These are phyloP conservation scores for Apocheima hispidaria DNA, from an alignment of 2,888 invertebrate species.

Conservation along the genomic window DNA sequence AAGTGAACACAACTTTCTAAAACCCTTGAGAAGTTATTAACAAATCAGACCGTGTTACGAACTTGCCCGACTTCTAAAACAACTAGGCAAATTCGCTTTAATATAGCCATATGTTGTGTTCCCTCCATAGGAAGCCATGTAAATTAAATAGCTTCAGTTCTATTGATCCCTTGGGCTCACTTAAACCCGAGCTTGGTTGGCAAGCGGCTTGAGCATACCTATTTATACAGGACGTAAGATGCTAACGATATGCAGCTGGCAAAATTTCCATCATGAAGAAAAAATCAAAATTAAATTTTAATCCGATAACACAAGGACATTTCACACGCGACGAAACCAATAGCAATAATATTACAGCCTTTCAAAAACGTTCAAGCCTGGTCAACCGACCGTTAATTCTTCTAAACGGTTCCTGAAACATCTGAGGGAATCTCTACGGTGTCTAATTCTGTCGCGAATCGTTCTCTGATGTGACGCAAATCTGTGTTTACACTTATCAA, in stretches of 20 bases:
- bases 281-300: constrained; percentile 8
- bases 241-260: constrained; percentile 13
- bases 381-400: constrained; percentile 21
- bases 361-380: constrained; percentile 17
- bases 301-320: background rate
- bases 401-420: constrained; percentile 22
- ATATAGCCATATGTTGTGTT: constrained; percentile 35
- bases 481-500: constrained; percentile 60
- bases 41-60: constrained; percentile 33
- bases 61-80: constrained; percentile 30
- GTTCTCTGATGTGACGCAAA: constrained; percentile 43
- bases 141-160: constrained; percentile 44
- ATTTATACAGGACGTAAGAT: constrained; percentile 33
- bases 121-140: constrained; percentile 35
- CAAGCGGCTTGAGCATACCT: constrained; percentile 34
- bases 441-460: constrained; percentile 36
- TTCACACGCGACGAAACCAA: background rate
- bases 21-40: constrained; percentile 28
- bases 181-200: constrained; percentile 44
- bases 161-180: constrained; percentile 43
- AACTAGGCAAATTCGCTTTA: constrained; percentile 32
- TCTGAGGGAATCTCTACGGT: constrained; percentile 6
- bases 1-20: constrained; percentile 25
- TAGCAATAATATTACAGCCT: background rate
- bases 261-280: constrained; percentile 3